Evolutionary conservation across 2,113 vertebrate species (phyloP), one percentile per base, ranked within the genome.

Genomic region (Scomber japonicus): DNA sequence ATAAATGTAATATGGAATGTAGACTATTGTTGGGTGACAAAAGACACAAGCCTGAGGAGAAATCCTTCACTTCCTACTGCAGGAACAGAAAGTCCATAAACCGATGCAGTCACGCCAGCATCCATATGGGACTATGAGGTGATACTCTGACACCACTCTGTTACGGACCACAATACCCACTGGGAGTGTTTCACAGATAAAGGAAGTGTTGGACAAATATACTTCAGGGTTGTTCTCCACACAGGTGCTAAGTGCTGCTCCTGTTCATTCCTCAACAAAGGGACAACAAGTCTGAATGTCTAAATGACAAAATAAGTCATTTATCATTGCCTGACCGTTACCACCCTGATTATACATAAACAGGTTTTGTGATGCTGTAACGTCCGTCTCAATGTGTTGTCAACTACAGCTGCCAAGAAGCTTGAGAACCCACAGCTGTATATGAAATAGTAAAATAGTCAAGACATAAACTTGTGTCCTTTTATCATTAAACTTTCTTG

Each of bases 21-120:
- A 46, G 17, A 49, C 60, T 53, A 51, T 63, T 80, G 80, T 83
- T 53, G 54, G 27, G 49, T 7, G 74, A 71, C 49, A 78, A 40
- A 4, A 69, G 54, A 65, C 49, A 53, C 71, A 59, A 49, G 59
- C 60, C 46, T 15, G 46, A 50, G 49, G 40, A 62, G n/a, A 27
- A 61, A 68, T 17, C 48, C 55, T 67, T 55, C 19, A 27, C 67
- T 72, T 81, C 83, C 60, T 80, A 11, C 31, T 24, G 54, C 27
- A 31, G 4, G 31, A 61, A 54, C 40, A 65, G 3, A 2, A 5
- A 24, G 49, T 62, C 54, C 7, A 56, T 55, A 31, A 31, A 51
- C 49, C 3, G 0, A 14, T 30, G 4, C 21, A 46, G 24, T n/a
- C 53, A 10, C 30, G 21, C 65, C 21, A 61, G 48, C 44, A 21